Evolutionary conservation across 92 coral and sea anemone species (phyloP).

Genomic region (Heliopora coerulea): DNA sequence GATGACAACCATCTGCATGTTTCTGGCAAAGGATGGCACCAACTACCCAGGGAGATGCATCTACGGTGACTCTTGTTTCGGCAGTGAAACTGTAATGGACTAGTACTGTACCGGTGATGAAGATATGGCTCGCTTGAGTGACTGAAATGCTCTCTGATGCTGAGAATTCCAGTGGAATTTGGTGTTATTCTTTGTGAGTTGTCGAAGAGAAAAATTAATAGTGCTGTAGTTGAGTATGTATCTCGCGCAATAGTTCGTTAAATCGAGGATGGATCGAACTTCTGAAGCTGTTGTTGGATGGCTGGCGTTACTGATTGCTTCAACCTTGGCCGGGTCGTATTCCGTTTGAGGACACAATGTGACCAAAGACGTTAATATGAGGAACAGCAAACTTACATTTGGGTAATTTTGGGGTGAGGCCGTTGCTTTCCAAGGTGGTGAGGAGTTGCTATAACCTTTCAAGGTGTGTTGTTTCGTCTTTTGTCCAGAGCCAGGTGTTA

Average conservation of each 20-base stretch:
- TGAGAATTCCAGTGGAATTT: slow-evolving; percentile 42
- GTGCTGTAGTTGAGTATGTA: slow-evolving; percentile 57
- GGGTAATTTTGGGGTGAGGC: slow-evolving; percentile 49
- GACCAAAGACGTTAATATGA: slow-evolving; percentile 56
- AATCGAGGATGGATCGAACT: slow-evolving; percentile 52
- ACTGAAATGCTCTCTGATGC: slow-evolving; percentile 43
- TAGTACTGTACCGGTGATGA: slow-evolving; percentile 9
- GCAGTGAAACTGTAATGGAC: slow-evolving; percentile 22
- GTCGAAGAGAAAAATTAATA: slow-evolving; percentile 43
- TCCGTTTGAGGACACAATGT: slow-evolving; percentile 48
- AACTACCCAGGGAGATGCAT: slow-evolving; percentile 58
- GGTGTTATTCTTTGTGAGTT: slow-evolving; percentile 44
- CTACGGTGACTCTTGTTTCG: slow-evolving; percentile 28
- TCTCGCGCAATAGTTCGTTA: slow-evolving; percentile 37
- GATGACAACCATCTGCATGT: slow-evolving; percentile 41
- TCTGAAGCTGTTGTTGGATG: slow-evolving; percentile 50
- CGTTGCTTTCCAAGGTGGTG: slow-evolving; percentile 41
- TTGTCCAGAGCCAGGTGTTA: slow-evolving; percentile 58
- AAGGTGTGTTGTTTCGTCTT: slow-evolving; percentile 33
- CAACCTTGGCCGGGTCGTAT: slow-evolving; percentile 53
- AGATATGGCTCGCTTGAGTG: slow-evolving; percentile 35
- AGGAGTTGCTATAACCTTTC: slow-evolving; percentile 43
- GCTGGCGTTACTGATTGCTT: slow-evolving; percentile 52
- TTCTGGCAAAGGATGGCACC: slow-evolving; percentile 52
- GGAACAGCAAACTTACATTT: slow-evolving; percentile 46